Percentiles rank a stretch among this genome's conserved stretches.
Evolutionary conservation across 2,113 vertebrate genomes (phyloP).

Genomic region (Sylvietta virens): DNA sequence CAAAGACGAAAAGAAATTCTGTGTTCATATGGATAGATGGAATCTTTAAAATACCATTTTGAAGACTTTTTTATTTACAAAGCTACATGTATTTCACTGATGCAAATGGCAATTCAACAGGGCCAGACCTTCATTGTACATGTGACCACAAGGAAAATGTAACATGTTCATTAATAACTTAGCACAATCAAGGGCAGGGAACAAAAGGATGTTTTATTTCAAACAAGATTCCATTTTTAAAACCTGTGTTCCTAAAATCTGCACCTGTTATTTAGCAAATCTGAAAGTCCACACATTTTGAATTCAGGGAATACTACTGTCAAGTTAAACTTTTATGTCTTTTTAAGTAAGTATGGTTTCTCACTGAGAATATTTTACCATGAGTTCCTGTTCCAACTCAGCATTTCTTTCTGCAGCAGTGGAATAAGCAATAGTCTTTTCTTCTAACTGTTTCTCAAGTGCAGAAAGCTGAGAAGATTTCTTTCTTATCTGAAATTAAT

Average conservation of each 20-base stretch:
- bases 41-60: not conserved
- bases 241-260: not conserved
- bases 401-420: constrained; percentile 77
- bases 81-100: not conserved
- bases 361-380: constrained; percentile 71
- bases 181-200: not conserved
- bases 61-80: not conserved
- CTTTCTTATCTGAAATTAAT: constrained; percentile 81
- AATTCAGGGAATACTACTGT: not conserved
- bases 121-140: not conserved
- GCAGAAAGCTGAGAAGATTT: constrained; percentile 79
- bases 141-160: not conserved
- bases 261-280: not conserved
- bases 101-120: not conserved
- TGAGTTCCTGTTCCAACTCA: constrained; percentile 82
- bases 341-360: not conserved
- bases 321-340: not conserved
- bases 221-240: not conserved
- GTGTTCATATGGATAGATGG: not conserved
- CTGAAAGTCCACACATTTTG: not conserved
- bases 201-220: not conserved
- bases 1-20: not conserved
- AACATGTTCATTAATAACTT: not conserved
- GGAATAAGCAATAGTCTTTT: constrained; percentile 83
- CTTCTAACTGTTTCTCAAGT: constrained; percentile 89